Evolutionary conservation across 2,113 vertebrate genomes (phyloP), one percentile per base, ranked within the genome.

Genomic region (Nothoprocta pentlandii): DNA sequence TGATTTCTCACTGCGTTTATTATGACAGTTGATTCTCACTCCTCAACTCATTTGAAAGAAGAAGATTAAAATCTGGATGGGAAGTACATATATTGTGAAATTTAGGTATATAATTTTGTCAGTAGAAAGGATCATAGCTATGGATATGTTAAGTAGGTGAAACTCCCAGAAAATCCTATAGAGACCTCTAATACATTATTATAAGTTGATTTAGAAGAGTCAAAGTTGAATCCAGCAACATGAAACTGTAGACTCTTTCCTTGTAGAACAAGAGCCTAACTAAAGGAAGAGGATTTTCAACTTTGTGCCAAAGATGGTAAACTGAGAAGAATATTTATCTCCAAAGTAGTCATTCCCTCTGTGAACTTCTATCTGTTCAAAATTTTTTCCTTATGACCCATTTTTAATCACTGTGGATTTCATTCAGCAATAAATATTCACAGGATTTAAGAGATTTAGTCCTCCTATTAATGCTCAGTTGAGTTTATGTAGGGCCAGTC

Each of bases 371-470:
- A 32, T 42, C 80, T 49, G 39, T 53, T 49, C 62, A 49, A 47
- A 53, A 69, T 80, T 94, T 70, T 44, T 84, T 34, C n/a, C 68
- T 94, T 92, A 49, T 90, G 74, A 87, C 71, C 54, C 49, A 76
- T 81, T 89, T 76, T 79, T 76, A 92, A 74, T 77, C 47, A 77
- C 41, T 0, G 56, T 69, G 46, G 49, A 19, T 66, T 95, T 74
- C 42, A 49, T 86, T 95, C 69, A 67, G 63, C 47, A 77, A 32
- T 76, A 21, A 75, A 44, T 70, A 78, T 44, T 88, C 44, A 21
- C 6, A 34, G 63, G 73, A 93, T 95, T 93, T 95, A 71, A 59
- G 54, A 36, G 32, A 68, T 44, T 76, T 59, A 76, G n/a, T 74
- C 53, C 71, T 85, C 53, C 68, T 85, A 69, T 85, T 92, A 91